Evolutionary conservation across 2,113 vertebrate genomes (phyloP).

Genomic region (Microcebus tavaratra): DNA sequence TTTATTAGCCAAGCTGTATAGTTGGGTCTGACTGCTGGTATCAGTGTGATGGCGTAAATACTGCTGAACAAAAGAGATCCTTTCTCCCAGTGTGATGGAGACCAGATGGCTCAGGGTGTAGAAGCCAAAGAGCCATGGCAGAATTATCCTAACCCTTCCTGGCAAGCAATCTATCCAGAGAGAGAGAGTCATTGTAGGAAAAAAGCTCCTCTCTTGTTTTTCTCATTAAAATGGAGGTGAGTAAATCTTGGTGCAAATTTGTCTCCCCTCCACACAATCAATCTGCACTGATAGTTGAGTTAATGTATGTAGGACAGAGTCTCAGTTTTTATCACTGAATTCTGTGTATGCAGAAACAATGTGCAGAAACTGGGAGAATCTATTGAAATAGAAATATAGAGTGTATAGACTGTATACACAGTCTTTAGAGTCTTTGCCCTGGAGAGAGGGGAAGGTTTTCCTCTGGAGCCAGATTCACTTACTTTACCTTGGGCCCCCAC

Average conservation of each 20-base stretch:
- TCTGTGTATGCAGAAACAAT: neutral
- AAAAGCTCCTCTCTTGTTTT: neutral
- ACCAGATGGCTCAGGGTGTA: neutral
- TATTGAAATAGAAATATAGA: neutral
- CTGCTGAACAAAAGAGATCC: constrained; percentile 15
- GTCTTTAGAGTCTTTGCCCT: neutral
- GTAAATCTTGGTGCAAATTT: neutral
- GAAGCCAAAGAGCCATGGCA: neutral
- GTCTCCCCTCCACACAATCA: neutral
- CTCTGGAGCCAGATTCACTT: neutral
- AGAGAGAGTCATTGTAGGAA: neutral
- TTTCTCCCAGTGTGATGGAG: neutral
- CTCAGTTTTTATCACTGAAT: neutral
- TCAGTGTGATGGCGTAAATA: neutral
- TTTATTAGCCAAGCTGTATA: neutral
- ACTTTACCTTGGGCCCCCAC: neutral
- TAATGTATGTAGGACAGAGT: neutral
- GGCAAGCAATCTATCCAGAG: neutral
- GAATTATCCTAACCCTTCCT: neutral
- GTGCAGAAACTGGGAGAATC: neutral
- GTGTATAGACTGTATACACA: neutral
- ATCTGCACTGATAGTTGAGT: neutral
- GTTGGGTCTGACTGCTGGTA: neutral
- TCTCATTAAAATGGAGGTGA: neutral
- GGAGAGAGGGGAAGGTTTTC: neutral